phyloP scores from a whole-genome alignment of 2,113 vertebrate genomes.

The Mobula hypostoma region DNA sequence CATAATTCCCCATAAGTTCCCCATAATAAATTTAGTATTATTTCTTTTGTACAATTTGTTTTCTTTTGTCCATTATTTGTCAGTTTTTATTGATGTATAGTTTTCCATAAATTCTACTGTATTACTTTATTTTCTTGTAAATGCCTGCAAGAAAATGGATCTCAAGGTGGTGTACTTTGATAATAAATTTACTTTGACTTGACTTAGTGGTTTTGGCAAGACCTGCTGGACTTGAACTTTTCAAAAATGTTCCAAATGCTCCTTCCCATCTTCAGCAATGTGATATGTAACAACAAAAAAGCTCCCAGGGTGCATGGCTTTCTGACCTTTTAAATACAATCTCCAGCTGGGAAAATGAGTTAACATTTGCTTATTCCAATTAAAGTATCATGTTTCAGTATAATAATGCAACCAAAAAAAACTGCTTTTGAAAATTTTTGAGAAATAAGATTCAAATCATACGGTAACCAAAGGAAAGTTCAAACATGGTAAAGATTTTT shows the following conservation, averaged over 20 bases:
- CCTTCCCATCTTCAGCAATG: background rate
- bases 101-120: no score
- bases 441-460: background rate
- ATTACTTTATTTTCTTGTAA: no score
- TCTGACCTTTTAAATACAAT: background rate
- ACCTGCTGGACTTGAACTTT: background rate
- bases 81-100: no score
- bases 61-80: no score
- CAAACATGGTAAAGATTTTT: background rate
- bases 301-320: background rate
- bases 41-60: no score
- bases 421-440: background rate
- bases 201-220: background rate
- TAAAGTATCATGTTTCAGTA: background rate
- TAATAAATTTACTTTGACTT: no score
- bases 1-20: no score
- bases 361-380: background rate
- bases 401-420: background rate
- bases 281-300: background rate
- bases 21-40: no score
- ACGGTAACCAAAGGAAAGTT: background rate
- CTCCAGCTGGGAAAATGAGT: background rate
- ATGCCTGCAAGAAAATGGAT: no score
- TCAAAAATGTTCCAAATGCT: background rate
- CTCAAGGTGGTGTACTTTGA: no score